phyloP scores from a whole-genome alignment of 1,140 invertebrate species.

The Drosophila triauraria region DNA sequence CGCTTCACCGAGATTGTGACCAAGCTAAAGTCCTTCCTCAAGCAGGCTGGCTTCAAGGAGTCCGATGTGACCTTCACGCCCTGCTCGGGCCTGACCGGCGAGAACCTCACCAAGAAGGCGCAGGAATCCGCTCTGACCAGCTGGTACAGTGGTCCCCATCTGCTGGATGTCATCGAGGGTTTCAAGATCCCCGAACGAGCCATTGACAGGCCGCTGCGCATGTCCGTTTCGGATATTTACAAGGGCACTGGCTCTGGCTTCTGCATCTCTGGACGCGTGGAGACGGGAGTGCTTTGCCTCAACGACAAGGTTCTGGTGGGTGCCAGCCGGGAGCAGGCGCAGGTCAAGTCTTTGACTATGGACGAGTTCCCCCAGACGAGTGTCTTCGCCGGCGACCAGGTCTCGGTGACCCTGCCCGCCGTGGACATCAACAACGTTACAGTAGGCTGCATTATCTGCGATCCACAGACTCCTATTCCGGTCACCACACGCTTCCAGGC shows the following conservation, averaged over 20 bases:
- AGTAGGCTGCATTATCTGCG: constrained; percentile 94
- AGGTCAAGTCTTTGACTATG: constrained; percentile 90
- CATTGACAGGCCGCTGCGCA: constrained; percentile 95
- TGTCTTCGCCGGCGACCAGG: constrained; percentile 98
- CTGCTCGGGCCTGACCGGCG: constrained; percentile 97
- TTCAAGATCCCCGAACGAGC: constrained; percentile 94
- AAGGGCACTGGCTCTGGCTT: constrained; percentile 96
- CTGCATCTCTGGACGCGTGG: constrained; percentile 95
- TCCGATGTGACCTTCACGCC: constrained; percentile 96
- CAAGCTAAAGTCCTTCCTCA: constrained; percentile 95
- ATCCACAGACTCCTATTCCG: constrained; percentile 91
- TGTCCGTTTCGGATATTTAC: constrained; percentile 97
- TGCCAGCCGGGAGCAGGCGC: constrained; percentile 92
- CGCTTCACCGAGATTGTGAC: constrained; percentile 94
- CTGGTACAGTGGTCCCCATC: constrained; percentile 95
- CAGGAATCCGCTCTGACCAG: constrained; percentile 88
- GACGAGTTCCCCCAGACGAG: constrained; percentile 90
- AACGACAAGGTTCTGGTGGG: constrained; percentile 96
- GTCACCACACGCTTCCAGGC: constrained; percentile 94
- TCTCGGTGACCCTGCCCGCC: constrained; percentile 92
- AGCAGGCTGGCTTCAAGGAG: constrained; percentile 97
- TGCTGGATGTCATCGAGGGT: constrained; percentile 93
- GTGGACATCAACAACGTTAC: constrained; percentile 93
- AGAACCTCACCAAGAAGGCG: constrained; percentile 93
- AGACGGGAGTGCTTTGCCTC: constrained; percentile 94